phyloP scores from a whole-genome alignment of 2,797 vertebrate genomes.

The Pygocentrus nattereri region DNA sequence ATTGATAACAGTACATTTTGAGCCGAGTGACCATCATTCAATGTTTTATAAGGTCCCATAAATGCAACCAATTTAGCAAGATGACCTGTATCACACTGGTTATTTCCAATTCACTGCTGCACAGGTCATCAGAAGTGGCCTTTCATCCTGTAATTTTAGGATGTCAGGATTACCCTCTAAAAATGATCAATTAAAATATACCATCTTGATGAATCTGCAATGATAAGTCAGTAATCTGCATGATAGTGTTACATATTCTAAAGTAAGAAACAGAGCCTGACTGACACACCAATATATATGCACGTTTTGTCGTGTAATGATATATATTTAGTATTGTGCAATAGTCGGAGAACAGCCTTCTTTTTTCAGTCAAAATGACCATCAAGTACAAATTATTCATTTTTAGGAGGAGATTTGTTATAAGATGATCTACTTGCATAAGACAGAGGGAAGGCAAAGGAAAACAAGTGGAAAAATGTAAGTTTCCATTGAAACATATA shows the following conservation, averaged over 20 bases:
- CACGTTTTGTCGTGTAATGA: too few relatives aligned
- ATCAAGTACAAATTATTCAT: too few relatives aligned
- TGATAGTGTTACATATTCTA: neutral
- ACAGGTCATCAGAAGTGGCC: neutral
- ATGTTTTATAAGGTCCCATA: conserved; percentile 2
- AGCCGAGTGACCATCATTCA: conserved; percentile 11
- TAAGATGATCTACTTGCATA: too few relatives aligned
- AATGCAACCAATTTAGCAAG: conserved; percentile 20
- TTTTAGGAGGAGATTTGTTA: too few relatives aligned
- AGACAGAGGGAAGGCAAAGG: too few relatives aligned
- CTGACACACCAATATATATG: neutral
- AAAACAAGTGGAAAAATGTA: too few relatives aligned
- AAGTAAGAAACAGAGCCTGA: neutral
- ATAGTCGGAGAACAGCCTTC: too few relatives aligned
- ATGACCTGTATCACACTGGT: neutral
- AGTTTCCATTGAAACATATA: too few relatives aligned
- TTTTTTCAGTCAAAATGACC: too few relatives aligned
- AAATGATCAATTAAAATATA: too few relatives aligned
- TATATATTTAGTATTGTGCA: too few relatives aligned
- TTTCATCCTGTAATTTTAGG: neutral
- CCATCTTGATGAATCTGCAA: neutral
- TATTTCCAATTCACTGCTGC: neutral
- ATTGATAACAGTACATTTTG: conserved; percentile 13
- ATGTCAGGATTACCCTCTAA: too few relatives aligned
- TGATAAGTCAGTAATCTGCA: neutral